Evolutionary conservation across 2,113 vertebrate genomes (phyloP).

Genomic region (Lethenteron camtschaticum): DNA sequence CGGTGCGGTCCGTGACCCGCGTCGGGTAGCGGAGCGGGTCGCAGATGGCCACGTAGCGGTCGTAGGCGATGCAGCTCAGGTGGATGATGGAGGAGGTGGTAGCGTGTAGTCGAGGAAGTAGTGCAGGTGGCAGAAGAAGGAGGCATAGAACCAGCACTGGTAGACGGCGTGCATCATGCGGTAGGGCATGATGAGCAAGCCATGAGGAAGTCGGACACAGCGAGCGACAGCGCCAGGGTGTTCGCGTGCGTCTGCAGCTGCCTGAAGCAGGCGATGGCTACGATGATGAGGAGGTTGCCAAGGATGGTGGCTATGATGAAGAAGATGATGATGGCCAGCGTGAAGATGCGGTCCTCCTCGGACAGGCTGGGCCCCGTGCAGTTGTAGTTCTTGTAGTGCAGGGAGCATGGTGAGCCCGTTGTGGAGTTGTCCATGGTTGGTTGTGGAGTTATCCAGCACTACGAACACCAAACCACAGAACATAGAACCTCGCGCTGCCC

Average conservation of each 20-base stretch:
- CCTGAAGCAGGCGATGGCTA: constrained; percentile 24
- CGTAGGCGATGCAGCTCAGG: constrained; percentile 19
- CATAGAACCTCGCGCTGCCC: no score
- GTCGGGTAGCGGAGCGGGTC: constrained; percentile 16
- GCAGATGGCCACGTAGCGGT: constrained; percentile 20
- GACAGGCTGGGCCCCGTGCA: no score
- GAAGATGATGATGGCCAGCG: no score
- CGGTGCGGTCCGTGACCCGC: constrained; percentile 11
- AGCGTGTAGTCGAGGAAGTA: constrained; percentile 25
- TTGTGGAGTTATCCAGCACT: no score
- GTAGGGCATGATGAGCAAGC: constrained; percentile 21
- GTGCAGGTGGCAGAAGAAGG: constrained; percentile 20
- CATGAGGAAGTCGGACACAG: constrained; percentile 19
- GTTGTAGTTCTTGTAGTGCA: no score
- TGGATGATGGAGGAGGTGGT: constrained; percentile 24
- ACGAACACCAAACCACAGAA: no score
- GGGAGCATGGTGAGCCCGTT: no score
- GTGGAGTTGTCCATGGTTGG: no score
- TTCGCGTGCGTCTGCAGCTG: constrained; percentile 24
- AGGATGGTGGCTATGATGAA: constrained; percentile 7
- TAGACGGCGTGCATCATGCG: constrained; percentile 24
- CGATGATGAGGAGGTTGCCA: constrained; percentile 19
- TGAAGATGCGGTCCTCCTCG: no score
- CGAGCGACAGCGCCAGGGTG: constrained; percentile 24
- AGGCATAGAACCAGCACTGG: constrained; percentile 23